A percentile compares a stretch with the other conserved stretches of the same genome.
These are phyloP conservation scores for Megalonaias nervosa DNA, from an alignment of 1,140 invertebrate species.

Conservation along the genomic window DNA sequence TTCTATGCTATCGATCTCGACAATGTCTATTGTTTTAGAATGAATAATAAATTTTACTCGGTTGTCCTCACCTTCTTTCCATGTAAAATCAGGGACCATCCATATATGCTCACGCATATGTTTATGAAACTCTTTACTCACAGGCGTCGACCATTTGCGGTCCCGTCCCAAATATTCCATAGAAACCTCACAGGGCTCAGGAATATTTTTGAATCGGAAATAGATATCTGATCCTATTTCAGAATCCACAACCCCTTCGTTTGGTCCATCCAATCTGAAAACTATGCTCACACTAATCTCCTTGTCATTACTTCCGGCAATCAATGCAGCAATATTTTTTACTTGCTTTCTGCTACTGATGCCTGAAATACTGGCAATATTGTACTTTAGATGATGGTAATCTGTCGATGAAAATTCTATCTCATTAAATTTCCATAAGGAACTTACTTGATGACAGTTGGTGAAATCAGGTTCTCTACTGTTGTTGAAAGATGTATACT, in stretches of 20 bases:
- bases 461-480: constrained; percentile 9
- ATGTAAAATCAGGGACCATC: constrained; percentile 28
- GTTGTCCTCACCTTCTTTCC: constrained; percentile 23
- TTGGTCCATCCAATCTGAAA: constrained; percentile 4
- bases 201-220: constrained; percentile 6
- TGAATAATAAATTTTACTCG: constrained; percentile 18
- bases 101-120: constrained; percentile 17
- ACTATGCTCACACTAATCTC: constrained; percentile 11
- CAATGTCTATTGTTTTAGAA: not conserved
- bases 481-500: constrained; percentile 40
- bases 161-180: constrained; percentile 6
- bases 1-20: constrained; percentile 19
- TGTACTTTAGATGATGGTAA: not conserved
- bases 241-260: not conserved
- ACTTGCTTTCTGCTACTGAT: not conserved
- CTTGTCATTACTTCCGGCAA: constrained; percentile 4
- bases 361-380: not conserved
- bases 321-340: not conserved
- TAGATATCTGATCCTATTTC: constrained; percentile 14
- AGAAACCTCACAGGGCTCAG: constrained; percentile 2
- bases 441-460: not conserved
- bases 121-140: constrained; percentile 7
- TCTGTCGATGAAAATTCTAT: not conserved
- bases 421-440: constrained; percentile 13
- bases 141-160: not conserved